phyloP scores from a whole-genome alignment of 2,888 invertebrate species.

The Chydorus sphaericus region DNA sequence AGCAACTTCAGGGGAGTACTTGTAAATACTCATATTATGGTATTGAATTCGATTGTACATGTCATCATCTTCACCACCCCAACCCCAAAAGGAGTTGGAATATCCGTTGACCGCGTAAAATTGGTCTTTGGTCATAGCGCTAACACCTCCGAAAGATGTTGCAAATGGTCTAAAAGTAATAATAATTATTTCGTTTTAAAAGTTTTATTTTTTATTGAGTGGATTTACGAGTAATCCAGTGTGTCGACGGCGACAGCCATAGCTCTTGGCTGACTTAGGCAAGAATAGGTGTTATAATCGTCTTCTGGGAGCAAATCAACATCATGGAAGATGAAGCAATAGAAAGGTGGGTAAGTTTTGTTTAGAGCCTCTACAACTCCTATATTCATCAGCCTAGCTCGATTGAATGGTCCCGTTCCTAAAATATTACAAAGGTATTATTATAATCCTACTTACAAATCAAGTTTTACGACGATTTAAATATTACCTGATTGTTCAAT shows the following conservation, averaged over 20 bases:
- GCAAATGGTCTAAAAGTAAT: too few relatives aligned
- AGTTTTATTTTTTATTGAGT: too few relatives aligned
- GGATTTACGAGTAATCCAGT: too few relatives aligned
- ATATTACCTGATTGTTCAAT: too few relatives aligned
- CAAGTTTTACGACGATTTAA: too few relatives aligned
- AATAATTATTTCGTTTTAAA: too few relatives aligned
- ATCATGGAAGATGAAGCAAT: conserved; percentile 44
- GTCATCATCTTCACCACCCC: not conserved
- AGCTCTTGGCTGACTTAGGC: too few relatives aligned
- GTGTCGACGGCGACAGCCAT: too few relatives aligned
- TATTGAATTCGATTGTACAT: not conserved
- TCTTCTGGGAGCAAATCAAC: conserved; percentile 42
- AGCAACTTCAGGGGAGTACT: not conserved
- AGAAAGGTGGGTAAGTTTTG: conserved; percentile 33
- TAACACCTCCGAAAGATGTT: not conserved
- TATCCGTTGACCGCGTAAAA: not conserved
- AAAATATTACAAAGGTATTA: too few relatives aligned
- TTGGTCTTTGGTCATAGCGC: not conserved
- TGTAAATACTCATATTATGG: not conserved
- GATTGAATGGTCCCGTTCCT: conserved; percentile 76
- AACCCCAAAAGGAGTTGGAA: not conserved
- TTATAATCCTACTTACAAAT: too few relatives aligned
- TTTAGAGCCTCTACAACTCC: conserved; percentile 77
- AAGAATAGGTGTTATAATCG: conserved; percentile 40
- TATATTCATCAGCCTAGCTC: conserved; percentile 92